A percentile compares a stretch with the other conserved stretches of the same genome.
Conservation (phyloP, 2,797 vertebrate species). For the Babyrousa celebensis region DNA sequence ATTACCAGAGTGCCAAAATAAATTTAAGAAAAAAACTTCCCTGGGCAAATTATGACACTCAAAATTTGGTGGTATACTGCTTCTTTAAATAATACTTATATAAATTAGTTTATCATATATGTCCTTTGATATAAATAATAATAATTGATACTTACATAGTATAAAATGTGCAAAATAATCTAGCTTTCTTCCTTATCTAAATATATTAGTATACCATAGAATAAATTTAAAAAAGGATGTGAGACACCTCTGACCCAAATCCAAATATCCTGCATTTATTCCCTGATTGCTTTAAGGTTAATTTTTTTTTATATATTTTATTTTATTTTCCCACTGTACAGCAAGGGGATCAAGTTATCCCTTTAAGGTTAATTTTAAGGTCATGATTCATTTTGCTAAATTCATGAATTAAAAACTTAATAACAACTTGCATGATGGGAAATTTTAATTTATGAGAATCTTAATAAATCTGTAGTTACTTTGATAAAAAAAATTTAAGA, state of each 20-base stretch:
- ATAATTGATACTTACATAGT: neutral
- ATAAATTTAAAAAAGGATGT: neutral
- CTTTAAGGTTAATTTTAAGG: conserved; percentile 4
- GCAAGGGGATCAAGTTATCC: too few relatives aligned
- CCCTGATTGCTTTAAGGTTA: conserved; percentile 14
- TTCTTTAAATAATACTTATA: neutral
- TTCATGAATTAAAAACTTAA: conserved; percentile 33
- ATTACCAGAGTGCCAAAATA: neutral
- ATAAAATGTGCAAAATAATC: conserved; percentile 39
- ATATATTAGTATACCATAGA: neutral
- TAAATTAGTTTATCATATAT: neutral
- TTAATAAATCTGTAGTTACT: conserved; percentile 41
- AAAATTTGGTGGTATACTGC: neutral
- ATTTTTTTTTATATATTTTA: neutral
- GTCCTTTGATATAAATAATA: conserved; percentile 15
- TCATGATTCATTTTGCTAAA: conserved; percentile 22
- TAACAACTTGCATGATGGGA: neutral
- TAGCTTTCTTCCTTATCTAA: conserved; percentile 41
- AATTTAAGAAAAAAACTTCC: conserved; percentile 5
- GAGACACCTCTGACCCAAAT: neutral
- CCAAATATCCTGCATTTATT: neutral
- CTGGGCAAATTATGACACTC: conserved; percentile 25
- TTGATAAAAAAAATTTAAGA: conserved; percentile 64
- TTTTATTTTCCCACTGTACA: too few relatives aligned
- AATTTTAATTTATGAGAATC: conserved; percentile 13